Conservation (phyloP, 2,113 vertebrate species). For the Eptesicus fuscus region DNA sequence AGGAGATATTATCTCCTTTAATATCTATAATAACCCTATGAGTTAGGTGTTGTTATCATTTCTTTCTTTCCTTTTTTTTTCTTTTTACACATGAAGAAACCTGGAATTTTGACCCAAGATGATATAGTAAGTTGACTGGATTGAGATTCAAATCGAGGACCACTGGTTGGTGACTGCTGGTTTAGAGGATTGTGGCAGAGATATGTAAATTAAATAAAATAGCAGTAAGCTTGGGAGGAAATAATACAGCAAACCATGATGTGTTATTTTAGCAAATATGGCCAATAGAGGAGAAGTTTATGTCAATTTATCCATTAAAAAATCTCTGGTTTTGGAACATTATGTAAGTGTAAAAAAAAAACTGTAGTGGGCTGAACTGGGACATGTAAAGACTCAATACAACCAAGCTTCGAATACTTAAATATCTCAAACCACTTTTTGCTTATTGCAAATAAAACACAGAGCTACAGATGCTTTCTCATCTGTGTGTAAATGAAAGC, state of each 20-base stretch:
- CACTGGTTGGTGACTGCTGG: not conserved
- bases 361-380: conserved; percentile 67
- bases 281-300: conserved; percentile 47
- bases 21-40: not conserved
- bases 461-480: conserved; percentile 72
- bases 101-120: not conserved
- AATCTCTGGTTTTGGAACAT: conserved; percentile 62
- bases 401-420: conserved; percentile 61
- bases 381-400: conserved; percentile 65
- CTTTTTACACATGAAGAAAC: not conserved
- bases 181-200: conserved; percentile 46
- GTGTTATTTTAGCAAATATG: conserved; percentile 45
- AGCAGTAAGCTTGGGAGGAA: conserved; percentile 49
- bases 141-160: not conserved
- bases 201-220: conserved; percentile 56
- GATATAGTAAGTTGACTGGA: not conserved
- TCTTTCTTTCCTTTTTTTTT: not conserved
- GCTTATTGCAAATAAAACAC: conserved; percentile 71
- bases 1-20: conserved; percentile 15
- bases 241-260: conserved; percentile 23
- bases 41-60: not conserved
- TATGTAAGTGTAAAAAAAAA: conserved; percentile 59
- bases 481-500: conserved; percentile 76
- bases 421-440: conserved; percentile 70
- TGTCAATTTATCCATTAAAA: conserved; percentile 64